Evolutionary conservation across 1,140 invertebrate species (phyloP), one percentile per base, ranked within the genome.

Genomic region (Parapsyche elsis): DNA sequence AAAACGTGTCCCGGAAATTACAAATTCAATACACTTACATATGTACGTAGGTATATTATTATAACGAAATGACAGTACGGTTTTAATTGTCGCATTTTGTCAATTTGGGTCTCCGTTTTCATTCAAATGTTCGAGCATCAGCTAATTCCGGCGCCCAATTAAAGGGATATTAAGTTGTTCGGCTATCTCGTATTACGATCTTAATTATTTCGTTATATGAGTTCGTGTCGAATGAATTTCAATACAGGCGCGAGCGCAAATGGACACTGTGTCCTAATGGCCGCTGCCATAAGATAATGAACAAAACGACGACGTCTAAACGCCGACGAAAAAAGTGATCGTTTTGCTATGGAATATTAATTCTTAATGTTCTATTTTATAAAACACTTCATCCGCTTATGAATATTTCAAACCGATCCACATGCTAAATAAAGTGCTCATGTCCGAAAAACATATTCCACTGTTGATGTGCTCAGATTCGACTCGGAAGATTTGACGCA

Each of bases 191-290:
- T 70, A 80, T 80, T 76, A 59, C 77, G 23, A 82, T 82, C 81
- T 79, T 82, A 82, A 82, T 82, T 82, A 79, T 79, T 79, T 82
- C 77, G 74, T 82, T 82, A 82, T 82, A 79, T 71, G 75, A 38
- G 78, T 80, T 76, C 67, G 77, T 82, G 79, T 79, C 45, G 64
- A 82, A 76, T 71, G 73, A 76, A 80, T 77, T 77, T 75, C 73
- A 57, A 77, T 77, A 77, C 46, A 45, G 45, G 44, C 64, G 21
- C 21, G 23, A 14, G 23, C 9, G 23, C 24, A 67, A 53, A 53
- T 30, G 23, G 9, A 26, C 23, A 67, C n/a, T n/a, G 64, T 67
- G 21, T 67, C 64, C 24, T 67, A 67, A 67, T 67, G 64, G 64
- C 64, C 30, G 30, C 49, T 10, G 64, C 24, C 23, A 23, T 23